These are phyloP conservation scores for Trematocara nigrifrons DNA, from an alignment of 2,113 vertebrate species.

Conservation along the genomic window DNA sequence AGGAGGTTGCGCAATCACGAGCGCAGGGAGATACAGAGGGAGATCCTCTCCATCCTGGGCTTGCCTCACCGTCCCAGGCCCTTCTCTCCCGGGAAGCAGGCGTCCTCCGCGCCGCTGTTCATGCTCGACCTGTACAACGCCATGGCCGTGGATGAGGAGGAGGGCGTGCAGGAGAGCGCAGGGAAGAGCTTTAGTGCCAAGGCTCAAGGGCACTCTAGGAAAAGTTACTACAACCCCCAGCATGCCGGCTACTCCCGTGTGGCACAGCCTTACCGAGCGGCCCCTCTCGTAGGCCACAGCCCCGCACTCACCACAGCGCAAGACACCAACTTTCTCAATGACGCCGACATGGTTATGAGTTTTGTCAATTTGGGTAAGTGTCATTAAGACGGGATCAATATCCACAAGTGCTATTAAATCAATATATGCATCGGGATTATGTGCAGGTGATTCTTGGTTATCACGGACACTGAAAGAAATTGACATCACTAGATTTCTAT, in stretches of 20 bases:
- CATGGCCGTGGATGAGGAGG: constrained; percentile 90
- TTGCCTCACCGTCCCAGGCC: constrained; percentile 96
- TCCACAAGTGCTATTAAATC: background rate
- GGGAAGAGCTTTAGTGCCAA: constrained; percentile 76
- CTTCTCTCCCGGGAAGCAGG: constrained; percentile 93
- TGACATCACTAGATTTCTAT: background rate
- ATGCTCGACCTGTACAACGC: constrained; percentile 99
- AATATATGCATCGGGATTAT: background rate
- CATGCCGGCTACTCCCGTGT: constrained; percentile 81
- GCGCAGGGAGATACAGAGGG: constrained; percentile 95
- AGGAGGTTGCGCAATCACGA: constrained; percentile 96
- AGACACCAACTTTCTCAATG: constrained; percentile 95
- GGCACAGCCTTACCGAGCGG: constrained; percentile 75
- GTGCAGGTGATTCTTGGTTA: background rate
- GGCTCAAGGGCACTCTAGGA: constrained; percentile 78
- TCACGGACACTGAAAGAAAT: background rate
- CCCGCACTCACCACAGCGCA: constrained; percentile 85
- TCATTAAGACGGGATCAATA: background rate
- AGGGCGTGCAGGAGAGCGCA: constrained; percentile 69
- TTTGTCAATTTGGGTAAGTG: constrained; percentile 97
- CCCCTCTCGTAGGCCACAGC: constrained; percentile 58
- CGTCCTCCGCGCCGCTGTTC: constrained; percentile 95
- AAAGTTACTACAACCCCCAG: constrained; percentile 78
- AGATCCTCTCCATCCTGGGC: constrained; percentile 98
- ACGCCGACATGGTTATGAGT: constrained; percentile 99